Evolutionary conservation across 2,888 invertebrate genomes (phyloP), one percentile per base, ranked within the genome.

Genomic region (Cybosia mesomella): DNA sequence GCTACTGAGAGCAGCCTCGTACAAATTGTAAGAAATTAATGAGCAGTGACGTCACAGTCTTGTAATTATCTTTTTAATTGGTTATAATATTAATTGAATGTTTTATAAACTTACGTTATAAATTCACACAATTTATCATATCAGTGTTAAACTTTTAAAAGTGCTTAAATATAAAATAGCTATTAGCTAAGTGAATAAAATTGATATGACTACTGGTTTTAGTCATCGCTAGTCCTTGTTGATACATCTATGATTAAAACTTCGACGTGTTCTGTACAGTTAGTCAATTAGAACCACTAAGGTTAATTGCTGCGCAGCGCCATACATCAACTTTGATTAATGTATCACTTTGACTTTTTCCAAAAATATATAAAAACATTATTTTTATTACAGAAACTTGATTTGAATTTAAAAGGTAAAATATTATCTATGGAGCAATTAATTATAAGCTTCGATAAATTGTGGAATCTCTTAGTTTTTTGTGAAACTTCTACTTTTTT

Each of bases 131-230:
- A 55, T 66, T 43, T 57, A 60, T 65, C 64, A 58, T 39, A 28
- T 24, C 28, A 61, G 64, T 32, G 49, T 58, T 15, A 24, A 28
- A 24, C 49, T 63, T 67, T 58, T n/a, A 58, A 53, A 58, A 54
- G 24, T 11, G 39, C 28, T 53, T 43, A 55, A 57, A 58, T 62
- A 24, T 24, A 21, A n/a, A 28, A 32, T 15, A n/a, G 15, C 18
- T 39, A 62, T 58, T 58, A 28, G 61, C 15, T n/a, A 62, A 63
- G 68, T 67, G 77, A 80, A 77, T 74, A 77, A 77, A 77, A 80
- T 76, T 77, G 75, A 74, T 66, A 71, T 82, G 83, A 85, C 84
- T 85, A 88, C 85, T 84, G 77, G 82, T 83, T 82, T 84, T 80
- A 74, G 76, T 78, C 81, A 79, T 79, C 68, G 69, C 73, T 71